Evolutionary conservation across 2,888 invertebrate genomes (phyloP).

Genomic region (Cephus sareptanus): DNA sequence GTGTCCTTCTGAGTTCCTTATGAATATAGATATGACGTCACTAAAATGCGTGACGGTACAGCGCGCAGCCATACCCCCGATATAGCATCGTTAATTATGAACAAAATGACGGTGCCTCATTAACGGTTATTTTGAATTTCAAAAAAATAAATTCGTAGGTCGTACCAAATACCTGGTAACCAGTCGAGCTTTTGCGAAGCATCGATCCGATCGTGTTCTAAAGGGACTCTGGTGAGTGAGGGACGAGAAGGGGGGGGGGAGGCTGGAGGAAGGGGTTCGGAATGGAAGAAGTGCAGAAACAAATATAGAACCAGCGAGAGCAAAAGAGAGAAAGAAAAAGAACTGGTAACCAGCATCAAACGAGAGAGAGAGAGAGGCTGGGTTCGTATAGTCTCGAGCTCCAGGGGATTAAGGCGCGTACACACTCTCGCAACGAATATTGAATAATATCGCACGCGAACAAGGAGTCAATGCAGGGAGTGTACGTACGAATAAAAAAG

Average conservation of each 20-base stretch:
- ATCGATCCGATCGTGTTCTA: neutral
- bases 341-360: neutral
- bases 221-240: neutral
- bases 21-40: neutral
- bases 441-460: neutral
- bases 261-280: neutral
- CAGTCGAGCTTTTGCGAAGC: neutral
- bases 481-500: neutral
- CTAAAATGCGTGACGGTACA: neutral
- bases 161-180: neutral
- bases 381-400: neutral
- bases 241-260: too few relatives aligned
- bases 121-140: conserved; percentile 53
- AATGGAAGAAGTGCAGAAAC: neutral
- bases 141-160: conserved; percentile 25
- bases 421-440: neutral
- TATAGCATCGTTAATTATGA: conserved; percentile 47
- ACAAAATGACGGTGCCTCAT: conserved; percentile 51
- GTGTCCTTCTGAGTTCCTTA: neutral
- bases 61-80: conserved; percentile 13
- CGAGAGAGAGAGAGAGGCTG: neutral
- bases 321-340: neutral
- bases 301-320: neutral
- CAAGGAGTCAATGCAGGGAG: neutral
- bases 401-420: neutral